Evolutionary conservation across 2,797 vertebrate genomes (phyloP), one percentile per base, ranked within the genome.

Genomic region (Amazona ochrocephala): DNA sequence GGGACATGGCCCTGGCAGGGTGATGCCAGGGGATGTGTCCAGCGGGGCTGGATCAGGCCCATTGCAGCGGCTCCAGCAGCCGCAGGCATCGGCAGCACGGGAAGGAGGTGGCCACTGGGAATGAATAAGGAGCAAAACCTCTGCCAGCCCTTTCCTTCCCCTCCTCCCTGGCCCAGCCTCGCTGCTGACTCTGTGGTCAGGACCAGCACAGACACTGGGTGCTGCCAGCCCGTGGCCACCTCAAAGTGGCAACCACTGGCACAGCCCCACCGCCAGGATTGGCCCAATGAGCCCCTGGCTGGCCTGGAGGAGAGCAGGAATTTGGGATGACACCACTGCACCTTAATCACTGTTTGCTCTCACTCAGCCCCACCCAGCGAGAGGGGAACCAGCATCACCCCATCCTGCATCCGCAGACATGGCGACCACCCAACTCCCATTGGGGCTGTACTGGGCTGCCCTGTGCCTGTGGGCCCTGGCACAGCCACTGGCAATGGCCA

Each of bases 21-120:
- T 5, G 17, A 11, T 80, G 84, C 65, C 0, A 0, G 66, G 39
- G 81, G 51, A 71, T 3, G 2, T 12, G 11, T 45, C 67, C 45
- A 13, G 64, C 0, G 2, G n/a, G 71, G n/a, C 47, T 11, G 47
- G 78, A n/a, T 66, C 51, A 56, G 45, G 22, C 70, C 39, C 17
- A 0, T 21, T 2, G 0, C 71, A 10, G 50, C 19, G 42, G 87
- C 77, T 62, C 42, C 87, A 4, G 58, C 24, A 19, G 56, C 30
- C 22, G 27, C 1, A 3, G 32, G 47, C 20, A 42, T 2, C 1
- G 3, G 47, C 0, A 1, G 51, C 15, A 4, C 0, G 0, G 47
- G 11, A 29, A 29, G 21, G 39, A 34, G 51, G 32, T 0, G 2
- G 29, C 29, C 54, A 16, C 54, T 3, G 24, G 62, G 42, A 73